A percentile compares a stretch with the other conserved stretches of the same genome.
These are phyloP conservation scores for Drosophila demipolita DNA, from an alignment of 2,888 invertebrate genomes.

Conservation along the genomic window DNA sequence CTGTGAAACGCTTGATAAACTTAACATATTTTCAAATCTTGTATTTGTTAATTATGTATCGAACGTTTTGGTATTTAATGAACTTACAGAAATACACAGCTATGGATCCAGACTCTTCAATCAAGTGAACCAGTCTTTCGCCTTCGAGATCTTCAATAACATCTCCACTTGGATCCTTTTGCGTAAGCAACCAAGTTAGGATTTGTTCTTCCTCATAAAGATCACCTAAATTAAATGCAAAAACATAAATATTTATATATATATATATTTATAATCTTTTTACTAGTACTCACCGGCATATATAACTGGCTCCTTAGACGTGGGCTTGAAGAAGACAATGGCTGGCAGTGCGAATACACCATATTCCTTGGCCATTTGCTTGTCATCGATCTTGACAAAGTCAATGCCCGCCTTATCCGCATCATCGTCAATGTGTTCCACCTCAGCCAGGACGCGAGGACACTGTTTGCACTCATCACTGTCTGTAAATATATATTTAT, in stretches of 20 bases:
- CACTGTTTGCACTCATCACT: slow-evolving; percentile 98
- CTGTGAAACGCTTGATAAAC: slow-evolving; percentile 45
- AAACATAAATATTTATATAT: background rate
- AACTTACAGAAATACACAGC: slow-evolving; percentile 97
- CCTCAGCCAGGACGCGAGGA: slow-evolving; percentile 93
- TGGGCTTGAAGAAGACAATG: slow-evolving; percentile 94
- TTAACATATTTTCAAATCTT: slow-evolving; percentile 36
- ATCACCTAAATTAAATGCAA: slow-evolving; percentile 87
- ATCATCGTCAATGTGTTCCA: slow-evolving; percentile 97
- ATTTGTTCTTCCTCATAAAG: slow-evolving; percentile 94
- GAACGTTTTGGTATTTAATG: slow-evolving; percentile 29
- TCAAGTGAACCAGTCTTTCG: slow-evolving; percentile 90
- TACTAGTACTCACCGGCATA: slow-evolving; percentile 89
- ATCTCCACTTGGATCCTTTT: slow-evolving; percentile 96
- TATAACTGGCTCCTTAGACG: slow-evolving; percentile 95
- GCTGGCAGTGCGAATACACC: slow-evolving; percentile 96
- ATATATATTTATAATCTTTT: background rate
- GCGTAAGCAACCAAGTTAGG: slow-evolving; percentile 94
- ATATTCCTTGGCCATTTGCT: slow-evolving; percentile 93
- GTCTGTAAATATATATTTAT: slow-evolving; percentile 86
- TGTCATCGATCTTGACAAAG: slow-evolving; percentile 96
- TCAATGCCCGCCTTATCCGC: slow-evolving; percentile 96
- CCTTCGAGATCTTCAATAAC: slow-evolving; percentile 95
- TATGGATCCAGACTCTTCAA: slow-evolving; percentile 92
- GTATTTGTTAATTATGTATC: slow-evolving; percentile 48